Evolutionary conservation across 1,140 invertebrate genomes (phyloP).

Genomic region (Drosophila burlai): DNA sequence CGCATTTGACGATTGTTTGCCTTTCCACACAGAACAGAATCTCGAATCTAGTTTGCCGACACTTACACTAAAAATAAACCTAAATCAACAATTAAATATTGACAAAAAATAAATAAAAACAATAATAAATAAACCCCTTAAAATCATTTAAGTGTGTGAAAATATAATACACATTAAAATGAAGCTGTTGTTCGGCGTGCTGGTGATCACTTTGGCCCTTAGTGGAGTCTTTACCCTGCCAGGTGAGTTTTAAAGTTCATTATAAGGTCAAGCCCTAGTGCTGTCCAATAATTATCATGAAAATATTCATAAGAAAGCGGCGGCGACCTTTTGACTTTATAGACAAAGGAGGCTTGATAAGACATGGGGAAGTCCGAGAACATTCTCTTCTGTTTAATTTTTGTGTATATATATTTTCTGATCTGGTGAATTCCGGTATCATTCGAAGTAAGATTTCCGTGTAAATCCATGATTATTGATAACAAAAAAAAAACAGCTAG

Average conservation of each 20-base stretch:
- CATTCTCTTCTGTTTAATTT: not conserved
- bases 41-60: conserved; percentile 44
- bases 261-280: conserved; percentile 13
- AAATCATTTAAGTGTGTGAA: conserved; percentile 40
- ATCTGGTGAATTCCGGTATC: conserved; percentile 12
- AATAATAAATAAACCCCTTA: conserved; percentile 4
- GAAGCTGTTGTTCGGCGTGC: conserved; percentile 62
- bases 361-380: conserved; percentile 8
- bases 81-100: conserved; percentile 36
- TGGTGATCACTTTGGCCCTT: conserved; percentile 62
- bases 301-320: conserved; percentile 28
- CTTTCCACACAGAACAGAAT: conserved; percentile 71
- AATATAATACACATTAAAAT: conserved; percentile 45
- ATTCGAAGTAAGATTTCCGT: conserved; percentile 1
- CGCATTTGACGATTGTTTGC: conserved; percentile 79
- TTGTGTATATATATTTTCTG: not conserved
- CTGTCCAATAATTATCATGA: not conserved
- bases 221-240: conserved; percentile 66
- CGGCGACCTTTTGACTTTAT: conserved; percentile 56
- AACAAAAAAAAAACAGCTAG: not conserved
- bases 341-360: conserved; percentile 62
- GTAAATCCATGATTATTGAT: not conserved
- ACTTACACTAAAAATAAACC: conserved; percentile 33
- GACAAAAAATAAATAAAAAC: conserved; percentile 20
- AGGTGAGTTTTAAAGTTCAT: conserved; percentile 58